Conservation (phyloP, 2,797 vertebrate genomes). For the Coregonus ussuriensis region DNA sequence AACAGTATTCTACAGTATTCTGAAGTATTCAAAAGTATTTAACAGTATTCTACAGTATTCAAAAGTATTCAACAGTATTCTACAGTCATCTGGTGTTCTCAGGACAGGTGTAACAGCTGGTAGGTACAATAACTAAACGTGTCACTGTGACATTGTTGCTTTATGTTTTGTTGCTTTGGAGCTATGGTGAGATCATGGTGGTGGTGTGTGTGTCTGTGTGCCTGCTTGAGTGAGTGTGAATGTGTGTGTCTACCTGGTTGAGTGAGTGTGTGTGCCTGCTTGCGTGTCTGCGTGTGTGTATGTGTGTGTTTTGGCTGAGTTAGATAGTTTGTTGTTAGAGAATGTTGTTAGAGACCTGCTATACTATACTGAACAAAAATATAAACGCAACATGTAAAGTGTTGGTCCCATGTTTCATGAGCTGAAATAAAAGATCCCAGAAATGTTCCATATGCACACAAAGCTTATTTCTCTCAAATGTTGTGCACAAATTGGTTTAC, state of each 20-base stretch:
- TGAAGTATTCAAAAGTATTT: neutral
- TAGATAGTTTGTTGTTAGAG: too few relatives aligned
- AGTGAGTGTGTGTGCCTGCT: neutral
- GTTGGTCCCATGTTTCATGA: too few relatives aligned
- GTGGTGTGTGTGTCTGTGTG: constrained; percentile 4
- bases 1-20: neutral
- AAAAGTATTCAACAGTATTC: too few relatives aligned
- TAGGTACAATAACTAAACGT: neutral
- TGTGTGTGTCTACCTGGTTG: constrained; percentile 13
- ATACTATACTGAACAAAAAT: too few relatives aligned
- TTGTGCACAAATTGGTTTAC: too few relatives aligned
- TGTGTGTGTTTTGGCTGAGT: too few relatives aligned
- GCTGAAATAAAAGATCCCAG: too few relatives aligned
- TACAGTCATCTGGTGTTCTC: neutral
- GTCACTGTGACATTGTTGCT: neutral
- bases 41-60: neutral
- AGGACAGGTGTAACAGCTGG: neutral
- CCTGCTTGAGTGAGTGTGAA: neutral
- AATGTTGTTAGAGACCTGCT: too few relatives aligned
- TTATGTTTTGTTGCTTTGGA: neutral
- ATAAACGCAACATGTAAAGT: too few relatives aligned
- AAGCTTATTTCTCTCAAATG: too few relatives aligned
- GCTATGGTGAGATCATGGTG: too few relatives aligned
- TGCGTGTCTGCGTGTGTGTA: constrained; percentile 3
- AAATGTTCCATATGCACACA: too few relatives aligned